Evolutionary conservation across 2,888 invertebrate species (phyloP), one percentile per base, ranked within the genome.

Genomic region (Belgica antarctica): DNA sequence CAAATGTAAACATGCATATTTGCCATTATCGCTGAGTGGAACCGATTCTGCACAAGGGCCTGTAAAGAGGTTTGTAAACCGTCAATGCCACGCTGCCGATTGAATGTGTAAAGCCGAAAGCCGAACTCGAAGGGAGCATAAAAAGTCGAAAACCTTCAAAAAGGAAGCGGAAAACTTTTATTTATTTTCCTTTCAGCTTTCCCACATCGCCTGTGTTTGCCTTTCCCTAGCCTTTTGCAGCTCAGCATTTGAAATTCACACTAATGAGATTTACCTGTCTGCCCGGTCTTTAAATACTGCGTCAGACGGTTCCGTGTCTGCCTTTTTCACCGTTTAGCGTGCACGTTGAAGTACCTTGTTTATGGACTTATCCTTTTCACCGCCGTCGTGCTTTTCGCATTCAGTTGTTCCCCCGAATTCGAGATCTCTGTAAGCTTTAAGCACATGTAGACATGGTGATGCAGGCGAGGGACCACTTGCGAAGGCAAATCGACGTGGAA

Each of bases 181-280:
- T 47, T 47, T 15, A 5, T 47, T 47, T 24, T 52, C 22, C 24
- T 52, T 15, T 52, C 52, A 52, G 10, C 24, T 52, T 52, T 24
- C 52, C 52, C 19, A 24, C 17, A 17, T 19, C 24, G 22, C 52
- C 52, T 8, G 7, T 34, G 22, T 52, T 41, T 41, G 41, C 41
- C 41, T 41, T 12, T 12, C 34, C 34, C 7, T 8, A 34, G 34
- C 34, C 8, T 52, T 52, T 52, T 52, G 19, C 52, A 22, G 17
- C 52, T 52, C 34, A 8, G 34, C 34, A 7, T 34, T 7, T 52
- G 52, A n/a, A 52, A 52, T 15, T 52, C 24, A 52, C 24, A 52
- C 52, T 52, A 52, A 52, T 52, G 52, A 52, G 52, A 52, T 52
- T 52, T 52, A 52, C 52, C 52, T 52, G 7, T 34, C 7, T 24